Conservation (phyloP, 2,888 invertebrate species). For the Macrosoma leucophasiata region DNA sequence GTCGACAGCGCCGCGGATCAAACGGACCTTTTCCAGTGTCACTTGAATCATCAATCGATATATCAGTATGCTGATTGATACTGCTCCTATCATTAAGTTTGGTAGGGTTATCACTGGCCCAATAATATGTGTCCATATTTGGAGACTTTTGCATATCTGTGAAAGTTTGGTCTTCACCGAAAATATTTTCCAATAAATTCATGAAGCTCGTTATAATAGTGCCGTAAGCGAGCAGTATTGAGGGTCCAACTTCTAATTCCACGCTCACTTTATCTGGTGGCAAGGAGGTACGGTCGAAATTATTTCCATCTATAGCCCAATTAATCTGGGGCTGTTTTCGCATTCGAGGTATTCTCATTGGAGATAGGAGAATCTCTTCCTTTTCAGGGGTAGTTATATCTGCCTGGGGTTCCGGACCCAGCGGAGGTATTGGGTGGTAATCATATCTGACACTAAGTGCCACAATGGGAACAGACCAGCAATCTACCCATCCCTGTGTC, state of each 20-base stretch:
- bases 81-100: constrained; percentile 59
- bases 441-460: constrained; percentile 92
- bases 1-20: constrained; percentile 91
- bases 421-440: constrained; percentile 93
- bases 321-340: constrained; percentile 82
- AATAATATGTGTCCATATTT: constrained; percentile 53
- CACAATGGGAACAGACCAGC: constrained; percentile 96
- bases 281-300: constrained; percentile 91
- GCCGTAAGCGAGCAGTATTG: constrained; percentile 93
- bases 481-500: constrained; percentile 92
- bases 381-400: constrained; percentile 96
- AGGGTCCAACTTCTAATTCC: constrained; percentile 96
- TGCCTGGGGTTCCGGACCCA: constrained; percentile 92
- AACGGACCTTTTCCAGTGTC: constrained; percentile 79
- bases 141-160: constrained; percentile 90
- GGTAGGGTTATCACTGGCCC: constrained; percentile 55
- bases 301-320: constrained; percentile 81
- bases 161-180: constrained; percentile 96
- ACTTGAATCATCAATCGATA: constrained; percentile 79
- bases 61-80: constrained; percentile 66
- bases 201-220: constrained; percentile 92
- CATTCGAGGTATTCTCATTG: constrained; percentile 91
- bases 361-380: constrained; percentile 93
- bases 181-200: constrained; percentile 96
- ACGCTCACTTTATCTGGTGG: constrained; percentile 92